Evolutionary conservation across 2,797 vertebrate genomes (phyloP).

Genomic region (Tragopan temminckii): DNA sequence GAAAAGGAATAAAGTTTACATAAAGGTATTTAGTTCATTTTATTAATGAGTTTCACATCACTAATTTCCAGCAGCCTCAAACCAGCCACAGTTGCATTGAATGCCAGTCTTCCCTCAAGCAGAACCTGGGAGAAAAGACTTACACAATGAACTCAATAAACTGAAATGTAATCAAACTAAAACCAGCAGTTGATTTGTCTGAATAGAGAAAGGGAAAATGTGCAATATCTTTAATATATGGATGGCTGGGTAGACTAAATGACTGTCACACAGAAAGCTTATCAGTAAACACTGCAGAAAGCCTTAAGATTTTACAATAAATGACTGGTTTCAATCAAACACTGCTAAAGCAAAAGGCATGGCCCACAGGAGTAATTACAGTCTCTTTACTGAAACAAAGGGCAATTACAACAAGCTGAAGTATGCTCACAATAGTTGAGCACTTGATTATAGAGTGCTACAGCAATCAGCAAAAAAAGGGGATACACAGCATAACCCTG

Average conservation of each 20-base stretch:
- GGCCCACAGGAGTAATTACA: slow-evolving; percentile 79
- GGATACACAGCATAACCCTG: neutral
- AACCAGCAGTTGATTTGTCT: slow-evolving; percentile 68
- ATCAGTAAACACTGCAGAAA: slow-evolving; percentile 79
- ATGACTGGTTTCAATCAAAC: slow-evolving; percentile 80
- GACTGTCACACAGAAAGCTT: slow-evolving; percentile 72
- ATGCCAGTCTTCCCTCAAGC: slow-evolving; percentile 9
- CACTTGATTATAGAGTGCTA: slow-evolving; percentile 56
- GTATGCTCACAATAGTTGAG: slow-evolving; percentile 44
- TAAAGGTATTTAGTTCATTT: neutral
- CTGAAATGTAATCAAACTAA: slow-evolving; percentile 49
- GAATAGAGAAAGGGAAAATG: slow-evolving; percentile 42
- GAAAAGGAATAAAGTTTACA: neutral
- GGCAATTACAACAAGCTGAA: slow-evolving; percentile 75
- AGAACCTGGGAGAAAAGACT: neutral
- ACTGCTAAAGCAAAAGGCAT: slow-evolving; percentile 65
- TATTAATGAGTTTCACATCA: neutral
- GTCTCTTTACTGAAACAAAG: slow-evolving; percentile 78
- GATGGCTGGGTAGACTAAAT: slow-evolving; percentile 74
- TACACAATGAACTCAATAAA: neutral
- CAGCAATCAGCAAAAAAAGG: slow-evolving; percentile 51
- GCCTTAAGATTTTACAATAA: slow-evolving; percentile 74
- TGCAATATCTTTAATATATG: slow-evolving; percentile 74
- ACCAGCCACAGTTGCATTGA: neutral
- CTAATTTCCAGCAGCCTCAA: neutral